Conservation (phyloP, 2,888 invertebrate genomes). For the Mactromeris polynyma region DNA sequence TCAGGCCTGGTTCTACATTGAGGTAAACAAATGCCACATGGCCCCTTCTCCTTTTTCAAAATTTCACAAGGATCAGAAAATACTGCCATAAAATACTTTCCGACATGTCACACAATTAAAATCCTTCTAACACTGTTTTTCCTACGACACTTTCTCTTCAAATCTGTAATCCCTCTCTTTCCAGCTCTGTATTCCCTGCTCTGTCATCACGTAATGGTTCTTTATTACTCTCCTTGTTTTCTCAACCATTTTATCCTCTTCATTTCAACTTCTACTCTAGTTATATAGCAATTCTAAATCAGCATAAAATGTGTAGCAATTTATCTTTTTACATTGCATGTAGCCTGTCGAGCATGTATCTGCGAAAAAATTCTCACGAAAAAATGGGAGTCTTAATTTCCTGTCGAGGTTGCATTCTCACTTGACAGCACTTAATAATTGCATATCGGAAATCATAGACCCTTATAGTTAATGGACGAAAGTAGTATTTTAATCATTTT, state of each 20-base stretch:
- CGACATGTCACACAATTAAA: too few relatives aligned
- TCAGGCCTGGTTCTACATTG: too few relatives aligned
- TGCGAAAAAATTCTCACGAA: neutral
- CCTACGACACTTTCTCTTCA: too few relatives aligned
- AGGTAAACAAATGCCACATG: too few relatives aligned
- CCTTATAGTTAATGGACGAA: constrained; percentile 35
- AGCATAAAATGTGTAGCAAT: constrained; percentile 1
- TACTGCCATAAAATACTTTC: too few relatives aligned
- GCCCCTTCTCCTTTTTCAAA: too few relatives aligned
- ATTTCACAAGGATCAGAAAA: too few relatives aligned
- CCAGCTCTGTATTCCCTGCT: too few relatives aligned
- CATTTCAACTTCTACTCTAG: neutral
- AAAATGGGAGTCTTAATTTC: constrained; percentile 48
- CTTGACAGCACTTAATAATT: constrained; percentile 50
- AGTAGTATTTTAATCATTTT: constrained; percentile 27
- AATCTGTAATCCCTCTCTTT: too few relatives aligned
- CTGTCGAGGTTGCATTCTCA: constrained; percentile 42
- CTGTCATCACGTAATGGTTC: too few relatives aligned
- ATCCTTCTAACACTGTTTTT: too few relatives aligned
- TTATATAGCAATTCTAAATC: constrained; percentile 1
- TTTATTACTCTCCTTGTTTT: too few relatives aligned
- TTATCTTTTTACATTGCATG: constrained; percentile 7
- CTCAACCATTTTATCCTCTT: neutral
- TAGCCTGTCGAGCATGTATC: constrained; percentile 2
- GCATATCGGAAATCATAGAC: constrained; percentile 37